phyloP scores from a whole-genome alignment of 2,113 vertebrate genomes.

The Trachemys scripta region DNA sequence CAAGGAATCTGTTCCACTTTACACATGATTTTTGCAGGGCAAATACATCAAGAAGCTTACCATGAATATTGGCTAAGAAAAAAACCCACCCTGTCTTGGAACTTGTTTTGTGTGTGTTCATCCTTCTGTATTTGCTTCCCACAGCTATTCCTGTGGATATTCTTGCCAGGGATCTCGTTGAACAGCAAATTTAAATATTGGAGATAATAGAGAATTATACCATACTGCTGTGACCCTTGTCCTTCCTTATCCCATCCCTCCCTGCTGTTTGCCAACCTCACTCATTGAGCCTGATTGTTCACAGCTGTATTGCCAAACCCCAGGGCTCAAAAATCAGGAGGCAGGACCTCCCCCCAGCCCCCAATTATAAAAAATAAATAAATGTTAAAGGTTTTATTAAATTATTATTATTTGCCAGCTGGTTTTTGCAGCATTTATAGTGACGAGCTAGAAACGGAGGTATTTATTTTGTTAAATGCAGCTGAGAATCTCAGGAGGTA shows the following conservation, averaged over 20 bases:
- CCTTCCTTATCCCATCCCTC: background rate
- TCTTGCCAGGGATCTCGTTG: background rate
- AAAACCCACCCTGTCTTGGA: background rate
- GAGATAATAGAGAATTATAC: background rate
- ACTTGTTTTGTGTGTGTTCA: background rate
- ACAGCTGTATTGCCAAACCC: background rate
- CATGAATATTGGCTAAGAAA: background rate
- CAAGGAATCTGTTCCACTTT: background rate
- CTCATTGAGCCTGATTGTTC: background rate
- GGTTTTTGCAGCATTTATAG: background rate
- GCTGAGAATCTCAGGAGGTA: fast-evolving
- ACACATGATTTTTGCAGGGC: background rate
- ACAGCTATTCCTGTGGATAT: background rate
- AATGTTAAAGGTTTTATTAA: fast-evolving
- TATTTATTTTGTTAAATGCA: background rate
- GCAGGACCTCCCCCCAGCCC: background rate
- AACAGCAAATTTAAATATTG: background rate
- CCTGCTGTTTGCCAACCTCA: background rate
- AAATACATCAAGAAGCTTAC: background rate
- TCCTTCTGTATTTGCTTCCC: background rate
- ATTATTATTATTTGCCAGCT: background rate
- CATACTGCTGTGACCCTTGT: background rate
- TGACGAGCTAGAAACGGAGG: fast-evolving
- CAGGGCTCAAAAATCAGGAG: background rate
- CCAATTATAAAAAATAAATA: fast-evolving